Base-by-base conservation (phyloP, 1,140 invertebrate genomes). In the Periplaneta americana region DNA sequence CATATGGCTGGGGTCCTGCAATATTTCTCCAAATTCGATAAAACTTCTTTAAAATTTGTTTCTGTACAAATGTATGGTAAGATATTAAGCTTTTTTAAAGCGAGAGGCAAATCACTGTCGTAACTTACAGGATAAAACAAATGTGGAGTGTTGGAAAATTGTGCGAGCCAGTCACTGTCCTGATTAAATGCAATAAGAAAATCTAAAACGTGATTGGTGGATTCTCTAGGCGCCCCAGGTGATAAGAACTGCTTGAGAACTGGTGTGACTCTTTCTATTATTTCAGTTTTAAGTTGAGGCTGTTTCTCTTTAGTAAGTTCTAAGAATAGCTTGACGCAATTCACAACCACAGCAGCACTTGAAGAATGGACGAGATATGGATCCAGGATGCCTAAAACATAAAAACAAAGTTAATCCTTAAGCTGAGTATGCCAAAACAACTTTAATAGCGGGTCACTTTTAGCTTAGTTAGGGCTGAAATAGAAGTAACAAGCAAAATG, bases 281-380 rank as follows among this genome's bases (percentile, higher is more conserved):
- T 81, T 13, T 81, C 81, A 37, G 10, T 36, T 78, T 78, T 81
- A 28, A 81, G 48, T 0, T 80, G 74, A 17, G 74, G 28, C 17
- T 35, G 35, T 13, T 78, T 35, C 15, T 81, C 75, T 57, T 78
- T 32, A 48, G 39, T 78, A 31, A 81, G 37, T n/a, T 37, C 31
- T 8, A 81, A 66, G 34, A 81, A 81, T 17, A 81, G 75, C 34
- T 81, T 34, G 5, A 81, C 34, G 31, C 81, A 81, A 37, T 78
- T 78, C 28, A 81, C 81, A 17, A 48, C 34, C 5, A 81, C 81
- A n/a, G 81, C 81, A 35, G 39, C 79, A 78, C 35, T 74, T 74
- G 79, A 57, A 33, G 32, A 34, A 75, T 34, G 48, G 15, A 74
- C 48, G 9, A 80, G 35, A 33, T 34, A 80, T n/a, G 79, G 79